Evolutionary conservation across 2,888 invertebrate genomes (phyloP), one percentile per base, ranked within the genome.

Genomic region (Linyphia triangularis): DNA sequence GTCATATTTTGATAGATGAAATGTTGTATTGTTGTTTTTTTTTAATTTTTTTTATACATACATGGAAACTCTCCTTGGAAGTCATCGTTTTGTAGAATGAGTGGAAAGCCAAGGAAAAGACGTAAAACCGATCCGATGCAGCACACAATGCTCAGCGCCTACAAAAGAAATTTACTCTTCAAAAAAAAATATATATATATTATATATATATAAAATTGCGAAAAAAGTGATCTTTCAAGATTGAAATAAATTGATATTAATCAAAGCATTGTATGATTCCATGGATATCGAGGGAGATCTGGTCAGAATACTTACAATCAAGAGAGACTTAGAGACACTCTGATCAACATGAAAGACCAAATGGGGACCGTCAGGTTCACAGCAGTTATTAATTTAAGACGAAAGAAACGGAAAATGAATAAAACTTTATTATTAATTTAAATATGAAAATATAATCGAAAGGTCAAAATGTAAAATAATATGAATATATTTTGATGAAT

Each of bases 61-160:
- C 88, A 88, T 9, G 75, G 82, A 51, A 88, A 88, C 22, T 88
- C 82, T 43, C 88, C 88, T 78, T 88, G 88, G 43, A 40, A 59
- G 19, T 88, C 88, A 28, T 88, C 88, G 22, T 88, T 83, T 59
- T 70, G 77, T 0, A 88, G 82, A 3, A 88, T 61, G 1, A 70
- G 10, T 2, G 88, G 88, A 5, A 88, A 43, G 5, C 88, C 88
- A 4, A 88, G 16, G 28, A 88, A 67, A 4, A 88, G 63, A n/a
- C 88, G 88, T 9, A 88, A 6, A 16, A 88, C 40, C 22, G 88
- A 88, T 0, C 88, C 88, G 2, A 88, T 40, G 22, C 88, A 88
- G 22, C 75, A 59, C 16, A 40, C 13, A 4, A 83, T 33, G 13
- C 88, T 88, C 9, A 83, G 43, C 2, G 43, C 88, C 88, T 88